Evolutionary conservation across 2,797 vertebrate genomes (phyloP).

Genomic region (Sebastes vulpes): DNA sequence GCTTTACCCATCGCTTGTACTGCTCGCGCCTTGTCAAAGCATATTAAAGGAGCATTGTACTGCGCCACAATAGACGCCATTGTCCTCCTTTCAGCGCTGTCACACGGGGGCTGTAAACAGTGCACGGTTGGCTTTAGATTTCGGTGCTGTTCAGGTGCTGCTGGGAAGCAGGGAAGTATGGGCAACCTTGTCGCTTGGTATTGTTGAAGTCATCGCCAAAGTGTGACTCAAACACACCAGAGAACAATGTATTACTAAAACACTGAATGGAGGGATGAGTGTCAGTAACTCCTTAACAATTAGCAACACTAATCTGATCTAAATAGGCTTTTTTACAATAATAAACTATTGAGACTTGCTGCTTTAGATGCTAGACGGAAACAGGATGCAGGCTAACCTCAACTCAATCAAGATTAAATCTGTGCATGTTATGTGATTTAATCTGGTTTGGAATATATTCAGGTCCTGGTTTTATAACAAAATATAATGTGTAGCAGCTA

Average conservation of each 20-base stretch:
- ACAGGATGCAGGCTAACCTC: neutral
- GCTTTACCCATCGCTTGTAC: conserved; percentile 35
- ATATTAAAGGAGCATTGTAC: conserved; percentile 62
- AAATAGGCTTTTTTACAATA: neutral
- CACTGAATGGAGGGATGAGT: conserved; percentile 19
- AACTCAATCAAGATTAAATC: neutral
- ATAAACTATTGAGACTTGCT: neutral
- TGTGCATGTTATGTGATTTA: neutral
- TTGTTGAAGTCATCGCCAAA: conserved; percentile 38
- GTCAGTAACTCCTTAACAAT: conserved; percentile 4
- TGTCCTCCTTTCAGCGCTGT: conserved; percentile 44
- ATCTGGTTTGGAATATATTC: neutral
- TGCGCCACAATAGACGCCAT: conserved; percentile 47
- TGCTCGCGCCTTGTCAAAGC: conserved; percentile 65
- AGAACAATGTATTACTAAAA: conserved; percentile 41
- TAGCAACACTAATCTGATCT: conserved; percentile 5
- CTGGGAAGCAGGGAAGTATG: conserved; percentile 21
- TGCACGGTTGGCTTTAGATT: conserved; percentile 19
- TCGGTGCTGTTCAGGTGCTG: conserved; percentile 50
- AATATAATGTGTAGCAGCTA: neutral
- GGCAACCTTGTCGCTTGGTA: conserved; percentile 18
- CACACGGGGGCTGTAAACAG: conserved; percentile 57
- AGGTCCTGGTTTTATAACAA: neutral
- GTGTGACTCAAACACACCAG: conserved; percentile 42
- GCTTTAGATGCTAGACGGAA: neutral